phyloP scores from a whole-genome alignment of 2,113 vertebrate species.

The Aythya baeri region DNA sequence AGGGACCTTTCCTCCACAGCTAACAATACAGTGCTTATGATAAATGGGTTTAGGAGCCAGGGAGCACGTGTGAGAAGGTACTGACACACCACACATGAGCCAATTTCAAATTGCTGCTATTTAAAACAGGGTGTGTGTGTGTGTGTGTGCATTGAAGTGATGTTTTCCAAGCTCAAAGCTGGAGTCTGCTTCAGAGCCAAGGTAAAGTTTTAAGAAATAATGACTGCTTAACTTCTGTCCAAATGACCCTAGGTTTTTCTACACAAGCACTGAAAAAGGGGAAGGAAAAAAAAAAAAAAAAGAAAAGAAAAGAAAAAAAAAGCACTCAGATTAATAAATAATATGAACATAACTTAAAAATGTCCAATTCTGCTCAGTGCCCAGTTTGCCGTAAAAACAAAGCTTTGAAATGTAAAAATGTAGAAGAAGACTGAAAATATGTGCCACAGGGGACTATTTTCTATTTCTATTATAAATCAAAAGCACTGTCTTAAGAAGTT shows the following conservation, averaged over 20 bases:
- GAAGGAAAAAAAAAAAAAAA: background rate
- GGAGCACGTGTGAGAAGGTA: background rate
- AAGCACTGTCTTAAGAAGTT: background rate
- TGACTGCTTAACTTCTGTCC: background rate
- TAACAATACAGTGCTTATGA: background rate
- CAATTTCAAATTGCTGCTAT: background rate
- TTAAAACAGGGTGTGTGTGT: background rate
- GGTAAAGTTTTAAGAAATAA: background rate
- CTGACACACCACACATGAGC: background rate
- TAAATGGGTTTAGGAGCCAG: background rate
- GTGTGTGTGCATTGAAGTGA: background rate
- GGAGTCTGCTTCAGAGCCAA: background rate
- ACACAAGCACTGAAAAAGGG: background rate
- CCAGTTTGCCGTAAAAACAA: background rate
- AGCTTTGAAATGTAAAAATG: background rate
- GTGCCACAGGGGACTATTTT: background rate
- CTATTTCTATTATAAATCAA: background rate
- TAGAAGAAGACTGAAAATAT: background rate
- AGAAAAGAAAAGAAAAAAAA: background rate
- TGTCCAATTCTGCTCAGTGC: background rate
- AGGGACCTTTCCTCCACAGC: background rate
- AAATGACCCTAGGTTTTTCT: background rate
- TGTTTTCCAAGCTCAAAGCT: background rate
- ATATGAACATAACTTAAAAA: background rate
- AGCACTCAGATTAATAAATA: background rate